A percentile compares a stretch with the other conserved stretches of the same genome.
Evolutionary conservation across 2,113 vertebrate species (phyloP).

Genomic region (Ptyas mucosa): DNA sequence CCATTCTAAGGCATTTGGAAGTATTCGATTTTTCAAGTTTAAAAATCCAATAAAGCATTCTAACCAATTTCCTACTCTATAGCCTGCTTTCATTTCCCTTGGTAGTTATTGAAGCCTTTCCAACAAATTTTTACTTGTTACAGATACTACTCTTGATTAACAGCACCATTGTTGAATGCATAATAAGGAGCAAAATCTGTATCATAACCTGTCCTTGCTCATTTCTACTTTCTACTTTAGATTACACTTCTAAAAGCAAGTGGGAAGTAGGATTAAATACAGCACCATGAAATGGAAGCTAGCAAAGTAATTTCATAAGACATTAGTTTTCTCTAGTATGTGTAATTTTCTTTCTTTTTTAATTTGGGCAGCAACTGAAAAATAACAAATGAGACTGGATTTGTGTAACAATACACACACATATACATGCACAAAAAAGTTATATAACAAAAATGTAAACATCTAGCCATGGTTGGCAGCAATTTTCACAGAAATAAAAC

Average conservation of each 20-base stretch:
- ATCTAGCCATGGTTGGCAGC: not conserved
- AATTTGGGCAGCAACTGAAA: not conserved
- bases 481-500: not conserved
- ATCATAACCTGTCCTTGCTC: conserved; percentile 27
- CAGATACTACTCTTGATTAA: conserved; percentile 52
- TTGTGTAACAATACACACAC: not conserved
- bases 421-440: not conserved
- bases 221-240: not conserved
- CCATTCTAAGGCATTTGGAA: not conserved
- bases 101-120: conserved; percentile 12
- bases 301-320: not conserved
- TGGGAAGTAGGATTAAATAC: not conserved
- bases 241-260: conserved; percentile 15
- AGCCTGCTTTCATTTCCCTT: conserved; percentile 24
- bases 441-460: conserved; percentile 13
- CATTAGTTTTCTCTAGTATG: not conserved
- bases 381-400: not conserved
- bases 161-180: conserved; percentile 56
- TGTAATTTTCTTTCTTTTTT: not conserved
- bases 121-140: conserved; percentile 17
- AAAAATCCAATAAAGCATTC: conserved; percentile 36
- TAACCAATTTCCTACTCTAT: conserved; percentile 59
- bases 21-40: conserved; percentile 11
- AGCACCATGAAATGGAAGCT: not conserved
- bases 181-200: conserved; percentile 55